These are phyloP conservation scores for Actinernus sp. DNA, from an alignment of 92 coral and sea anemone genomes.

Conservation along the genomic window DNA sequence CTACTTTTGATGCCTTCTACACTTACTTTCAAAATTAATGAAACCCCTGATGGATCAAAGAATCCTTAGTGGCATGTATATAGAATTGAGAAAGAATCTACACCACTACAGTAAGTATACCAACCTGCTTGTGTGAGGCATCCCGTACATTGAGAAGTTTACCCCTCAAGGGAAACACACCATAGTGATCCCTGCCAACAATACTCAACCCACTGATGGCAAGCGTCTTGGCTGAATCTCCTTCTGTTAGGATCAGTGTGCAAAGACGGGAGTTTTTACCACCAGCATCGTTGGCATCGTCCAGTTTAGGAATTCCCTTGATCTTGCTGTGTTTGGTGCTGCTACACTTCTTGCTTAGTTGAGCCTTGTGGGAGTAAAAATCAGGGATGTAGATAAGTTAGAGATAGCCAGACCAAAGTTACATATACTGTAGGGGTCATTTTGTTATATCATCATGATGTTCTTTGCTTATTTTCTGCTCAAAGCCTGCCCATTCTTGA, in stretches of 20 bases:
- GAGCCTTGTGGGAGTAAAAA: no score
- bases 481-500: no score
- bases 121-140: conserved; percentile 95
- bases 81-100: no score
- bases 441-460: no score
- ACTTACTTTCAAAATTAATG: no score
- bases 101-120: not conserved
- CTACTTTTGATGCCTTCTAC: no score
- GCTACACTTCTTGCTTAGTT: conserved; percentile 91
- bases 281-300: conserved; percentile 98
- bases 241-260: conserved; percentile 95
- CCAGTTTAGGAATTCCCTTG: conserved; percentile 95
- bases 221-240: conserved; percentile 97
- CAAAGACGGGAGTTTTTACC: conserved; percentile 80
- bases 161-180: conserved; percentile 95
- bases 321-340: conserved; percentile 79
- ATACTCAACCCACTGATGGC: conserved; percentile 97
- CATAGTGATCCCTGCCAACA: conserved; percentile 92
- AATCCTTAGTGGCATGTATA: not conserved
- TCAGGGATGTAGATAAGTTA: no score
- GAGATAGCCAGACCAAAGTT: no score
- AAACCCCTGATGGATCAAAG: not conserved
- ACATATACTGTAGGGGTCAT: no score
- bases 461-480: no score
- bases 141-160: conserved; percentile 94